Evolutionary conservation across 2,113 vertebrate genomes (phyloP), one percentile per base, ranked within the genome.

Genomic region (Danionella cerebrum): DNA sequence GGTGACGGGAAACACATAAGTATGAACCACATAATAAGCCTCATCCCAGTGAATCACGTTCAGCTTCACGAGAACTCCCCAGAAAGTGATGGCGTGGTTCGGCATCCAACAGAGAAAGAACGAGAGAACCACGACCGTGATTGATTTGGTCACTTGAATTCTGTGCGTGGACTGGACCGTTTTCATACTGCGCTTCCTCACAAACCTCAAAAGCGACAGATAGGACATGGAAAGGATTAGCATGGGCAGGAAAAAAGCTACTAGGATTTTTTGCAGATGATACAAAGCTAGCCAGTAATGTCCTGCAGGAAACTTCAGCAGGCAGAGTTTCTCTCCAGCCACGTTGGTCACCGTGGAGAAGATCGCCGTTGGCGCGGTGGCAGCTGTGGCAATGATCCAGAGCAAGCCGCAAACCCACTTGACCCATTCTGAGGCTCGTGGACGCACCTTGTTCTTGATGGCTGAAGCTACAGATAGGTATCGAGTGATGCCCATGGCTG

Each of bases 81-180:
- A 80, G 5, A 80, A 36, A 6, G 76, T 77, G 29, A 76, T 73
- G 2, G 75, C 67, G 11, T 79, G 80, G 74, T 80, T 79, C 8
- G 80, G 78, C 57, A 83, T 74, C 78, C 80, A 83, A 59, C 75
- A 80, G 31, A 83, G 12, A 38, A 80, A 80, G 63, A 79, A 83
- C 18, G 73, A 60, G 5, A 79, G 54, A 8, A 79, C 67, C 38
- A 83, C 65, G 21, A 79, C 22, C 5, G 74, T 69, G 16, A 80
- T 27, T 1, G 75, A 82, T 8, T 57, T 70, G 65, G 73, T 78
- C 22, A 82, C 76, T 22, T 53, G 66, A 41, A 66, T 63, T 7
- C 47, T 60, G 1, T 63, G 38, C 5, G 33, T 45, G 13, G 44
- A 54, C 63, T 73, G 66, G 12, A 5, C 8, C n/a, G 5, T 63